Conservation (phyloP, 2,797 vertebrate species). For the Hybognathus amarus region DNA sequence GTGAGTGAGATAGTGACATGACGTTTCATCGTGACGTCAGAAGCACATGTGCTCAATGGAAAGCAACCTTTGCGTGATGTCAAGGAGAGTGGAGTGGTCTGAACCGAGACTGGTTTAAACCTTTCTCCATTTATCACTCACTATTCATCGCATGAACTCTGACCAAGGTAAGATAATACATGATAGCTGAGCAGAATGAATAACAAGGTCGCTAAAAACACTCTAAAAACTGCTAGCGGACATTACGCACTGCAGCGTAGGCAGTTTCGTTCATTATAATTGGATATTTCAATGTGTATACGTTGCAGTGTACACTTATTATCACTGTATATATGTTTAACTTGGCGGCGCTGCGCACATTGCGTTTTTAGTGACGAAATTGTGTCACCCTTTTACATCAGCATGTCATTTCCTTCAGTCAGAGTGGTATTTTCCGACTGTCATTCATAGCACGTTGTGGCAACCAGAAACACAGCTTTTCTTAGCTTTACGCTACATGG, state of each 20-base stretch:
- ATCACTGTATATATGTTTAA: too few species aligned
- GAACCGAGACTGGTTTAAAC: not conserved
- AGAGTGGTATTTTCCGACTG: constrained; percentile 5
- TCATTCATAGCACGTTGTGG: not conserved
- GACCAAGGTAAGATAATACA: constrained; percentile 7
- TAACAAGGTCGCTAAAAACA: not conserved
- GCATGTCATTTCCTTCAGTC: not conserved
- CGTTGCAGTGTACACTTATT: not conserved
- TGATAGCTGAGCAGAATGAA: not conserved
- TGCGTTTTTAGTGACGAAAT: not conserved
- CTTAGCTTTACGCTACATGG: not conserved
- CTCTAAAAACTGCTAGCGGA: not conserved
- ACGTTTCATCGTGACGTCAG: constrained; percentile 28
- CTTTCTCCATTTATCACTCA: constrained; percentile 10
- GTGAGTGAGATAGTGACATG: not conserved
- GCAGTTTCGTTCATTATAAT: not conserved
- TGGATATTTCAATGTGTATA: not conserved
- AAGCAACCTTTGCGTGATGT: constrained; percentile 34
- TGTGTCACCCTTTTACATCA: not conserved
- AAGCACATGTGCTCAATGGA: constrained; percentile 12
- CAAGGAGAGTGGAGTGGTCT: constrained; percentile 39
- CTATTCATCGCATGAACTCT: constrained; percentile 16
- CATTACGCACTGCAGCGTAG: not conserved
- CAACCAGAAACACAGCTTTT: not conserved
- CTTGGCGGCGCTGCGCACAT: not conserved